These are phyloP conservation scores for Drosophila repleta DNA, from an alignment of 1,140 invertebrate genomes.

Conservation along the genomic window DNA sequence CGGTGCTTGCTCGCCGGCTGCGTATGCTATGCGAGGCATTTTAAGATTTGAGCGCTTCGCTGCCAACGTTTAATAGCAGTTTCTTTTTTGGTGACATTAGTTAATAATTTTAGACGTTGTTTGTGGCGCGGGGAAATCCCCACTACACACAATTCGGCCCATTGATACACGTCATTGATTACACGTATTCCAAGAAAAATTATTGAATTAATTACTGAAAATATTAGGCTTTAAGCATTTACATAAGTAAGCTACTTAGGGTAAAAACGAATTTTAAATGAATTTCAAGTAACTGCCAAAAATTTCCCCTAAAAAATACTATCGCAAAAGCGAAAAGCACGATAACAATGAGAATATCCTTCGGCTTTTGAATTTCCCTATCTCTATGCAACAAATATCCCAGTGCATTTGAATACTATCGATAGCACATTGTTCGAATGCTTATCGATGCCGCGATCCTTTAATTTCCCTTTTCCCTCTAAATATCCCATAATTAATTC, in stretches of 20 bases:
- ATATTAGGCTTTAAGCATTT: neutral
- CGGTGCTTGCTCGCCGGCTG: conserved; percentile 6
- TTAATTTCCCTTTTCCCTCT: too few species aligned
- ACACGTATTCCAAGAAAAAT: neutral
- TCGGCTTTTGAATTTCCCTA: neutral
- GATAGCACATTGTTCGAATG: neutral
- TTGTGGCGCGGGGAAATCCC: conserved; percentile 26
- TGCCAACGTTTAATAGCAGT: conserved; percentile 10
- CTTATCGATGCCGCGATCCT: neutral
- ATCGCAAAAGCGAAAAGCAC: too few species aligned
- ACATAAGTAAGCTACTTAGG: too few species aligned
- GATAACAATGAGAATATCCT: neutral
- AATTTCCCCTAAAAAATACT: too few species aligned
- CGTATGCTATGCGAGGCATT: conserved; percentile 12
- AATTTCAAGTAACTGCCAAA: too few species aligned
- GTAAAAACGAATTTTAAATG: too few species aligned
- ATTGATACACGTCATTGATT: conserved; percentile 21
- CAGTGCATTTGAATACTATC: neutral
- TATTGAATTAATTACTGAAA: neutral
- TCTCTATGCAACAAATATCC: neutral
- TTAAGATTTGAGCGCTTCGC: conserved; percentile 4
- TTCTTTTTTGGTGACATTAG: conserved; percentile 28
- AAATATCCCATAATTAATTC: too few species aligned
- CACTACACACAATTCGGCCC: neutral
- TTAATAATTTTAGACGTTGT: conserved; percentile 14